Conservation (phyloP, 2,113 vertebrate species). For the Plestiodon gilberti region DNA sequence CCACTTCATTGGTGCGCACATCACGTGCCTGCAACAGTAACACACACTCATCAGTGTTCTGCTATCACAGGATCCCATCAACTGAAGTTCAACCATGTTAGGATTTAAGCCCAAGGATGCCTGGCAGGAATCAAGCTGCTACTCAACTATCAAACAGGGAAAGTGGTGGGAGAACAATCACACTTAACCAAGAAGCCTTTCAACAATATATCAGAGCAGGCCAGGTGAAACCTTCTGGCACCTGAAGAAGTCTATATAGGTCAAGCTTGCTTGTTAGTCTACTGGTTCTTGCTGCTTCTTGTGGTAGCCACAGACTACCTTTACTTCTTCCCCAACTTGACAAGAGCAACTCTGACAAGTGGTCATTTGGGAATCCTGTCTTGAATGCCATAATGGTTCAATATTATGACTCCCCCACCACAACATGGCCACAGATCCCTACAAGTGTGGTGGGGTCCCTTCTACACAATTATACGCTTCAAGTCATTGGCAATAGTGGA, state of each 20-base stretch:
- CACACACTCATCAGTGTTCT: constrained; percentile 6
- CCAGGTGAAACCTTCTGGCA: not conserved
- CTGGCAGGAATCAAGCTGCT: not conserved
- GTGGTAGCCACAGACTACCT: not conserved
- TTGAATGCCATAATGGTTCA: not conserved
- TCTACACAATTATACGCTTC: too few species aligned
- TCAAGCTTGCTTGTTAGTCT: not conserved
- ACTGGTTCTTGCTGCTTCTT: not conserved
- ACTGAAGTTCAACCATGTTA: not conserved
- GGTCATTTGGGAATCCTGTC: not conserved
- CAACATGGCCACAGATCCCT: not conserved
- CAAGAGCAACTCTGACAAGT: not conserved
- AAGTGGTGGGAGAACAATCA: not conserved
- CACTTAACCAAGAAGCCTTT: not conserved
- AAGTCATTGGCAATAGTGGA: not conserved
- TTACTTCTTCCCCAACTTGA: not conserved
- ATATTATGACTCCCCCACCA: not conserved
- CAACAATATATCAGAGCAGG: not conserved
- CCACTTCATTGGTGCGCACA: constrained; percentile 97
- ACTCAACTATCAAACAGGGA: not conserved
- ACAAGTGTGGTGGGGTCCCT: not conserved
- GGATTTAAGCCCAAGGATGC: not conserved
- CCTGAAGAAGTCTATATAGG: not conserved
- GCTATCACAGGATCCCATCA: not conserved
- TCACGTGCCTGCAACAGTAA: constrained; percentile 86